Base-by-base conservation (phyloP, 2,888 invertebrate species). In the Glomeris marginata region DNA sequence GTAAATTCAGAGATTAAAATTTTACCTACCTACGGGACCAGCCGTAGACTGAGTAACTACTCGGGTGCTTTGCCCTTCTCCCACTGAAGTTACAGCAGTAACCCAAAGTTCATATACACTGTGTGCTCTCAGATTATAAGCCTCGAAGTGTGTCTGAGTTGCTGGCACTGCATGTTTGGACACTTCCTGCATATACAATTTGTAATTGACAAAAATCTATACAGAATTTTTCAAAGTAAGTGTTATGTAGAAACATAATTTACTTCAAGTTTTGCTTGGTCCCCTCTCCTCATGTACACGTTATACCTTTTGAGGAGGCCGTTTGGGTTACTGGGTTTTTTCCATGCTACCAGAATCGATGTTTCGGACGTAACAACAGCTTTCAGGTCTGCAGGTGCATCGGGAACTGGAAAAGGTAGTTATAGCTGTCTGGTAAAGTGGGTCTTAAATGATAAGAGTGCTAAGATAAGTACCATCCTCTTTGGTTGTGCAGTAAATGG, bases 31-130 rank as follows among this genome's bases (percentile, higher is more conserved):
- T 44, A 44, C 49, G n/a, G 44, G 28, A 15, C 49, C 49, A 13
- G 36, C 38, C 10, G 45, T 44, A 16, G 28, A 21, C 15, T 49
- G 49, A 20, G 28, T 43, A 41, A 49, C 45, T 22, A 49, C 49
- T 44, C 49, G 34, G 20, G 49, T 54, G 62, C 64, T 61, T 57
- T 37, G 55, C 0, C 84, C 84, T 64, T 85, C 84, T 0, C 87
- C 87, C 1, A 81, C 76, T 1, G 77, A 76, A 0, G 87, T 87
- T 47, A 81, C 81, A 1, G 87, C 86, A 0, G 84, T 81, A 40
- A 87, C 84, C 81, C 85, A 85, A 68, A 90, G 86, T 67, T 84
- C 83, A 64, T 88, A 88, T 56, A 80, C 72, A 63, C 83, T 80
- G 61, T 76, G 77, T 62, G 81, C 80, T 58, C 75, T 72, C 51